Conservation (phyloP, 2,888 invertebrate species). For the Andrena hattorfiana region DNA sequence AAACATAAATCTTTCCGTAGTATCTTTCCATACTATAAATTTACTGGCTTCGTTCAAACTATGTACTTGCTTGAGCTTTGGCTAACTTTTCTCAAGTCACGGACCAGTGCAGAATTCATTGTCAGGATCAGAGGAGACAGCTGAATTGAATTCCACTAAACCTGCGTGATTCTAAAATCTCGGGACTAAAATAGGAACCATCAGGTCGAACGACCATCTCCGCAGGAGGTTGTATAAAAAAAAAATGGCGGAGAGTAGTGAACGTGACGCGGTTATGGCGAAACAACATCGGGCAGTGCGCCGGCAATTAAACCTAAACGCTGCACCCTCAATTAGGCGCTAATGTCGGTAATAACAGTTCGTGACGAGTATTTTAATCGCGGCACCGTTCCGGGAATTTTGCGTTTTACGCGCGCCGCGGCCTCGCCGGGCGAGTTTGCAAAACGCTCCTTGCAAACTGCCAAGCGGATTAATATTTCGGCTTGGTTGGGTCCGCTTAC, state of each 20-base stretch:
- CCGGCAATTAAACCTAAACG: constrained; percentile 60
- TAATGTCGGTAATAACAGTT: constrained; percentile 64
- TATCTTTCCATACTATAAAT: too few species aligned
- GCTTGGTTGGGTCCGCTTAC: background rate
- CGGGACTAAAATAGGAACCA: background rate
- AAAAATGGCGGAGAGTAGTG: background rate
- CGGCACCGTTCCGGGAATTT: constrained; percentile 41
- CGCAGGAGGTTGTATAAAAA: background rate
- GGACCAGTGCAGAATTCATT: too few species aligned
- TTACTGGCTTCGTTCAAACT: too few species aligned
- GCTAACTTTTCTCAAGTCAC: too few species aligned
- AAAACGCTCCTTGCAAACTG: constrained; percentile 2
- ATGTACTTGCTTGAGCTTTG: too few species aligned
- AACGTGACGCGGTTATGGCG: constrained; percentile 20
- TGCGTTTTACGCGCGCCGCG: constrained; percentile 25
- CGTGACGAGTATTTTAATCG: constrained; percentile 63
- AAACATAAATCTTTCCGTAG: too few species aligned
- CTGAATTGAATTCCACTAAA: background rate
- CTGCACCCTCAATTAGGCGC: constrained; percentile 59
- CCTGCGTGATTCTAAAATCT: background rate
- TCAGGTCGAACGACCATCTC: background rate
- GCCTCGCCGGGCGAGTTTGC: constrained; percentile 1
- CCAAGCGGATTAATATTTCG: constrained; percentile 39
- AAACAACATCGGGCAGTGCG: constrained; percentile 29
- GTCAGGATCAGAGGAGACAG: background rate